Evolutionary conservation across 2,113 vertebrate species (phyloP).

Genomic region (Centropus bengalensis): DNA sequence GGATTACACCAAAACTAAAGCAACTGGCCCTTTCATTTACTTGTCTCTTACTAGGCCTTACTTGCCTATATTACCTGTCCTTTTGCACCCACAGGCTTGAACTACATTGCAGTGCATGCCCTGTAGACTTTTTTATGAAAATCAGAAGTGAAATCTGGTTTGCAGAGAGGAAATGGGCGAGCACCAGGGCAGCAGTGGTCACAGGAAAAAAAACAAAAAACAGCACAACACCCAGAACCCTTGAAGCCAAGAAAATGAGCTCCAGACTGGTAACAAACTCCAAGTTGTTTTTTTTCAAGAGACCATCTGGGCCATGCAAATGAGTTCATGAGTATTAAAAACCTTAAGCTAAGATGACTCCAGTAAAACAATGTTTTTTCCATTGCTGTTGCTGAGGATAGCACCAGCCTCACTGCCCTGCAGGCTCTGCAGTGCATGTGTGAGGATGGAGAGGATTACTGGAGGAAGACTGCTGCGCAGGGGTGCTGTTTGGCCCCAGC

Average conservation of each 20-base stretch:
- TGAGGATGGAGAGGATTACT: neutral
- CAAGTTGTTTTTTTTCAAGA: neutral
- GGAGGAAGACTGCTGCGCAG: neutral
- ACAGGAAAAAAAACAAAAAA: neutral
- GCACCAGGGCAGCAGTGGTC: neutral
- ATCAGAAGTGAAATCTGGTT: neutral
- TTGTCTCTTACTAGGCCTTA: neutral
- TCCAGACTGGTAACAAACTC: neutral
- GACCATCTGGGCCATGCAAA: neutral
- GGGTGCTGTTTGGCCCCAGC: neutral
- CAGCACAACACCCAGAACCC: neutral
- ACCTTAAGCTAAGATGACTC: neutral
- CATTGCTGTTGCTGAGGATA: neutral
- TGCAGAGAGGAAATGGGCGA: neutral
- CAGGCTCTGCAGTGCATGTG: accelerated
- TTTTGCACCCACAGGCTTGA: neutral
- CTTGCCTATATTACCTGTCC: neutral
- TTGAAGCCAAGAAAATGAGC: neutral
- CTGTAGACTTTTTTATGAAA: neutral
- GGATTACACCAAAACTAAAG: neutral
- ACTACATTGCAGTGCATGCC: neutral
- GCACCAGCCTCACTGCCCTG: neutral
- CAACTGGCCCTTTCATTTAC: neutral
- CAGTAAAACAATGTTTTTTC: neutral
- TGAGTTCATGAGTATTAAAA: neutral